Conservation (phyloP, 1,140 invertebrate genomes). For the Trichomalopsis sarcophagae region DNA sequence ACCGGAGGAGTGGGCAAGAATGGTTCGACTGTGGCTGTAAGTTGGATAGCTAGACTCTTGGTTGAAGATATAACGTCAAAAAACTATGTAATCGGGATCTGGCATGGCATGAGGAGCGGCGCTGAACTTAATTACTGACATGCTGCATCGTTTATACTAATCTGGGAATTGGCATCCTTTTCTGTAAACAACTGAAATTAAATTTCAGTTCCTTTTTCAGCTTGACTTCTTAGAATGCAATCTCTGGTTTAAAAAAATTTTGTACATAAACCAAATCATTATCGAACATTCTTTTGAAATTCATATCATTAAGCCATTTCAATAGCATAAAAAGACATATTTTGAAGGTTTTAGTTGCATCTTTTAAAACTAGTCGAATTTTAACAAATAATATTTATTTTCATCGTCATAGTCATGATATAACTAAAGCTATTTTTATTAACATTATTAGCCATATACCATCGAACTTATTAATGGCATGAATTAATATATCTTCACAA, state of each 20-base stretch:
- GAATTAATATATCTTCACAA: too few relatives aligned
- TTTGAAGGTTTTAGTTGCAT: neutral
- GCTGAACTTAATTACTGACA: slow-evolving; percentile 64
- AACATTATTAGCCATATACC: neutral
- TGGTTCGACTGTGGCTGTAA: slow-evolving; percentile 92
- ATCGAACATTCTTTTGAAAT: slow-evolving; percentile 19
- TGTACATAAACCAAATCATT: slow-evolving; percentile 31
- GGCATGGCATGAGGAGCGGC: slow-evolving; percentile 73
- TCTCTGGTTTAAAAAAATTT: slow-evolving; percentile 21
- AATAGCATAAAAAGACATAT: slow-evolving; percentile 30
- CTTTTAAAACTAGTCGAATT: neutral
- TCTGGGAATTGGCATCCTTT: slow-evolving; percentile 38
- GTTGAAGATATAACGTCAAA: slow-evolving; percentile 62
- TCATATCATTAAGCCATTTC: slow-evolving; percentile 11
- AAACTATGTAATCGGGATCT: slow-evolving; percentile 58
- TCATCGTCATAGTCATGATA: neutral
- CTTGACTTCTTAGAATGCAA: slow-evolving; percentile 40
- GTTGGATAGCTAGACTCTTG: slow-evolving; percentile 72
- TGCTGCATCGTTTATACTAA: slow-evolving; percentile 63
- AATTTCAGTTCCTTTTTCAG: slow-evolving; percentile 34
- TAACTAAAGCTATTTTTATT: neutral
- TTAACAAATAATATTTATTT: neutral
- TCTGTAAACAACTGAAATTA: slow-evolving; percentile 33
- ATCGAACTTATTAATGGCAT: too few relatives aligned
- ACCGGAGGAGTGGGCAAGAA: slow-evolving; percentile 97